These are phyloP conservation scores for Pelmatolapia mariae DNA, from an alignment of 2,113 vertebrate species.

Conservation along the genomic window DNA sequence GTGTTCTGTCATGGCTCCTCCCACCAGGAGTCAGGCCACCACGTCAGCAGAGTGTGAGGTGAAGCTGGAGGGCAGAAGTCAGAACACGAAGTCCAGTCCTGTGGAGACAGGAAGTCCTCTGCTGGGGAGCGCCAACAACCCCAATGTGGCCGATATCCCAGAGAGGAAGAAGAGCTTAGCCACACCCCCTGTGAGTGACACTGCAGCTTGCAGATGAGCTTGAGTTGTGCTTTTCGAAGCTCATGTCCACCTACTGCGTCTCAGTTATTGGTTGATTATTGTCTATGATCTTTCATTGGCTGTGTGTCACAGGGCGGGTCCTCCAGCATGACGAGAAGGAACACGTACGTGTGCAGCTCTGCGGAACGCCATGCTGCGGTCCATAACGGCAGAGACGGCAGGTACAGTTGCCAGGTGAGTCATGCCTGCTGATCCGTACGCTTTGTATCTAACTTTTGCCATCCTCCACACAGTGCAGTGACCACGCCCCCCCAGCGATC, in stretches of 20 bases:
- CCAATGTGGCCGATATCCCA: conserved; percentile 8
- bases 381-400: conserved; percentile 91
- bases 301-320: conserved; percentile 51
- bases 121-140: conserved; percentile 15
- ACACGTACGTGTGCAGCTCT: conserved; percentile 85
- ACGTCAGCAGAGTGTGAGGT: neutral
- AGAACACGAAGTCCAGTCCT: neutral
- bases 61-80: neutral
- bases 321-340: conserved; percentile 85
- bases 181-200: neutral
- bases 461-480: neutral
- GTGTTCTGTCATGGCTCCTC: neutral
- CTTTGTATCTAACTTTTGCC: neutral
- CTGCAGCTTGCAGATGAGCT: neutral
- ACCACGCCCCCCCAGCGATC: conserved; percentile 74
- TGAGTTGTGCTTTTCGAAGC: neutral
- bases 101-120: conserved; percentile 1
- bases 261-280: neutral
- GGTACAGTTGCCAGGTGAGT: conserved; percentile 60
- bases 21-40: neutral
- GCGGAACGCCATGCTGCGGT: conserved; percentile 82
- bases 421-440: no score
- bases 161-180: neutral
- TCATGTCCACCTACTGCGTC: neutral
- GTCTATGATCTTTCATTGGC: neutral